These are phyloP conservation scores for Mustela lutreola DNA, from an alignment of 2,113 vertebrate species.

Conservation along the genomic window DNA sequence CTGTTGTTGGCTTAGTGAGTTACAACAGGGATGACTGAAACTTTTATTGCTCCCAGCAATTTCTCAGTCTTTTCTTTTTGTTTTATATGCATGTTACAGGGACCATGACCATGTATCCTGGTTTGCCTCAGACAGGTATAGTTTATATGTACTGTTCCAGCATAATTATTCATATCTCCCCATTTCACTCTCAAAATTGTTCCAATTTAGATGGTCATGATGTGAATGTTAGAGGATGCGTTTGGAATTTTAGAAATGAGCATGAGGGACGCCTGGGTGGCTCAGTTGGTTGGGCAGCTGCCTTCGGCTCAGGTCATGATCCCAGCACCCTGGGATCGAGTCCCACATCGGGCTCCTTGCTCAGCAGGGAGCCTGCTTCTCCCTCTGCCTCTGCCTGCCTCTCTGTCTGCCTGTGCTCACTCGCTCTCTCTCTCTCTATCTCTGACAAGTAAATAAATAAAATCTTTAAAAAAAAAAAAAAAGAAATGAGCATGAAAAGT, in stretches of 20 bases:
- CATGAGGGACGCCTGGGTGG: too few relatives aligned
- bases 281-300: too few relatives aligned
- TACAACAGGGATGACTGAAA: background rate
- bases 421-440: too few relatives aligned
- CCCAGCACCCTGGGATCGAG: too few relatives aligned
- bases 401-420: too few relatives aligned
- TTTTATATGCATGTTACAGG: background rate
- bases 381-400: too few relatives aligned
- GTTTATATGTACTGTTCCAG: background rate
- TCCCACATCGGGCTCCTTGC: too few relatives aligned
- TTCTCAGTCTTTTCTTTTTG: conserved; percentile 9
- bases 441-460: too few relatives aligned
- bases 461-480: too few relatives aligned
- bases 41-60: background rate
- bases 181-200: conserved; percentile 44
- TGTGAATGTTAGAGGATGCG: conserved; percentile 17
- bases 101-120: background rate
- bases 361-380: too few relatives aligned
- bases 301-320: too few relatives aligned
- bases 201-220: conserved; percentile 16
- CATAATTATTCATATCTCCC: background rate
- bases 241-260: conserved; percentile 41
- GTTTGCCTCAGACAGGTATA: background rate
- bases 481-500: conserved; percentile 37
- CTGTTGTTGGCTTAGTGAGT: background rate